A percentile compares a stretch with the other conserved stretches of the same genome.
Conservation (phyloP, 2,113 vertebrate species). For the Lagenorhynchus albirostris region DNA sequence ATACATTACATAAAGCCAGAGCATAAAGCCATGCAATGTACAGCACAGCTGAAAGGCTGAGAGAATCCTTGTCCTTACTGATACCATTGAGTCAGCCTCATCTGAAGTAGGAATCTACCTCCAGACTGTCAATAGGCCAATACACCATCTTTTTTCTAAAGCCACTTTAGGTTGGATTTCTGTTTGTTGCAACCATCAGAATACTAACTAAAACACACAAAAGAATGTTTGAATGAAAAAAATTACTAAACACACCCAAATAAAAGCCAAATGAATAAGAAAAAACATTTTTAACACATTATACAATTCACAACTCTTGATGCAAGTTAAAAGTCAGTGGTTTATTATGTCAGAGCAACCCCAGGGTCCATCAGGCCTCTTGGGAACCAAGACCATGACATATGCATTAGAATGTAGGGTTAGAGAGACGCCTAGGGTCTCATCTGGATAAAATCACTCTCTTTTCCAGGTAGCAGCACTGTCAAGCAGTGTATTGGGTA, state of each 20-base stretch:
- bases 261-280: not conserved
- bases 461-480: not conserved
- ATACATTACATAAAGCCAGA: not conserved
- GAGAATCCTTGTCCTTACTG: not conserved
- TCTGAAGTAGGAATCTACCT: not conserved
- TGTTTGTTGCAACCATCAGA: not conserved
- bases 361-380: not conserved
- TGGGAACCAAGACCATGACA: not conserved
- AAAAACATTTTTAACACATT: not conserved
- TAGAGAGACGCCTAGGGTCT: not conserved
- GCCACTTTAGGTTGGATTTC: not conserved
- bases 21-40: not conserved
- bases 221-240: not conserved
- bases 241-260: not conserved
- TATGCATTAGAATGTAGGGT: not conserved
- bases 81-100: not conserved
- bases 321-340: not conserved
- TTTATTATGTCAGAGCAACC: not conserved
- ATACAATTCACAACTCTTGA: not conserved
- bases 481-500: not conserved
- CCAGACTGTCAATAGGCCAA: not conserved
- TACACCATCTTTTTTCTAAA: not conserved
- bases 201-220: not conserved
- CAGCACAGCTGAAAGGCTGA: not conserved
- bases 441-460: not conserved